Base-by-base conservation (phyloP, 92 coral and sea anemone genomes). In the Montipora capitata region DNA sequence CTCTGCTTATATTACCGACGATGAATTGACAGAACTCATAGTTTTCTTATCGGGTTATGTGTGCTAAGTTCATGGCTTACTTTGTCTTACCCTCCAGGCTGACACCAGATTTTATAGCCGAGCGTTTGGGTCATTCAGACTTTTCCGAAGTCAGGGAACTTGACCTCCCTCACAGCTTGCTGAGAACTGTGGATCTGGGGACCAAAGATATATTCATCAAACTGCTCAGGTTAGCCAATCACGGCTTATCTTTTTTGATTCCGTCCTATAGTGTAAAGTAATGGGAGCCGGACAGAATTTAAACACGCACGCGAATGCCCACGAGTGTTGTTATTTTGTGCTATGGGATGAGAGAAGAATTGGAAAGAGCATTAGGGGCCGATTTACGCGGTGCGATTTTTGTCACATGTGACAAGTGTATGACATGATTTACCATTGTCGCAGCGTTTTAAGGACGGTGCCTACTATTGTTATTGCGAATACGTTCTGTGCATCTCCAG, bases 81-180 rank as follows among this genome's bases (percentile, higher is more conserved):
- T 16, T 56, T 64, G 5, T 72, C 44, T 41, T 45, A 13, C n/a
- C 54, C 81, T 17, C 5, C 83, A 97, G 99, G 78, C 91, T 97
- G 95, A 95, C 99, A 39, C 94, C 96, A 40, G 99, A 97, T 83
- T 97, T 97, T 78, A 92, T 97, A 17, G 99, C 97, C 27, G 99
- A 97, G 68, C 97, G 96, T n/a, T 78, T 97, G 73, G 98, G 99
- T 13, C 99, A 97, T 76, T 93, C 99, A 45, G 95, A 95, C 85
- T 97, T 97, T 80, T 72, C 92, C 12, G 99, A 97, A 63, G 81
- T 97, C n/a, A 87, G 95, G 80, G 99, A 97, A 69, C 93, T 97
- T 45, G 99, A 97, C 85, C 93, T 97, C 38, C 98, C 99, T 11
- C 95, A 94, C 75, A 84, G 94, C 72, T 87, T 93, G 40, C 91